A percentile compares a stretch with the other conserved stretches of the same genome.
Evolutionary conservation across 2,797 vertebrate genomes (phyloP).

Genomic region (Poeciliopsis presidionis): DNA sequence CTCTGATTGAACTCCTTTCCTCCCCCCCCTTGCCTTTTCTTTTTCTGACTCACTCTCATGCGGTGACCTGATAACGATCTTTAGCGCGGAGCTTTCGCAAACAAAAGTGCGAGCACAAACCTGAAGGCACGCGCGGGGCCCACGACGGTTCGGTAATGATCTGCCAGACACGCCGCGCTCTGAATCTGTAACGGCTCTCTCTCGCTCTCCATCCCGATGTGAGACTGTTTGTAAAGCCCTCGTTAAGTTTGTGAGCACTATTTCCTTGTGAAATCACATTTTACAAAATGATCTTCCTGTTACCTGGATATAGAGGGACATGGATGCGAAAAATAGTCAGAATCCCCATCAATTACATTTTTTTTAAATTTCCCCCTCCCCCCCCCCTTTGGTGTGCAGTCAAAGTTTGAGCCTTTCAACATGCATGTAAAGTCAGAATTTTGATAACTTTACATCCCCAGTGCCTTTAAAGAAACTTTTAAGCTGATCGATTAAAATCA

Average conservation of each 20-base stretch:
- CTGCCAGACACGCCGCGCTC: slow-evolving; percentile 52
- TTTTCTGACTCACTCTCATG: slow-evolving; percentile 37
- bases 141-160: slow-evolving; percentile 62
- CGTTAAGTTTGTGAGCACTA: slow-evolving; percentile 4
- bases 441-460: background rate
- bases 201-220: slow-evolving; percentile 36
- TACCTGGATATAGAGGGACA: background rate
- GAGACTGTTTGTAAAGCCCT: slow-evolving; percentile 4
- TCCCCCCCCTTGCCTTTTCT: background rate
- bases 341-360: no score
- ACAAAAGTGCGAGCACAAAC: slow-evolving; percentile 11
- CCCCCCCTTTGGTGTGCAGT: background rate
- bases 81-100: slow-evolving; percentile 17
- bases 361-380: no score
- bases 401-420: background rate
- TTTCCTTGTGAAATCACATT: slow-evolving; percentile 3
- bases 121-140: slow-evolving; percentile 40
- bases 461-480: background rate
- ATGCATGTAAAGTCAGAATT: background rate
- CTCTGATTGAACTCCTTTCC: slow-evolving; percentile 49
- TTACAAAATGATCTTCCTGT: background rate
- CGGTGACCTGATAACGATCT: slow-evolving; percentile 68
- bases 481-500: background rate
- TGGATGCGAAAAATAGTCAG: background rate
- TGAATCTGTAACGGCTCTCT: slow-evolving; percentile 63